Evolutionary conservation across 2,113 vertebrate genomes (phyloP).

Genomic region (Alouatta palliata): DNA sequence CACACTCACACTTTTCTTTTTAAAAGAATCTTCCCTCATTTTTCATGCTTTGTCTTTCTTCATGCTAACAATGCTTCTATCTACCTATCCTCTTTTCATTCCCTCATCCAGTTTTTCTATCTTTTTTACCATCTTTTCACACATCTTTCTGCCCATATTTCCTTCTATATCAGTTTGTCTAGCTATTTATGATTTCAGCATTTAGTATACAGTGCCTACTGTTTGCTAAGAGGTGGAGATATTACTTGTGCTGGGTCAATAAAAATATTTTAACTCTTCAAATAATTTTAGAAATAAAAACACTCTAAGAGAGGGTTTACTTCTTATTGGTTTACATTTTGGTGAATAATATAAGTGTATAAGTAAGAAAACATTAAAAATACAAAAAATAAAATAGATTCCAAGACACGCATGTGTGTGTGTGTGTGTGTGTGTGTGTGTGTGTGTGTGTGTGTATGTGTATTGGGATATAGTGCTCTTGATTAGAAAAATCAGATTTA

Average conservation of each 20-base stretch:
- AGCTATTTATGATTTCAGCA: neutral
- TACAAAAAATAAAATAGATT: neutral
- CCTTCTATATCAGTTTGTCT: neutral
- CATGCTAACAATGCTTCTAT: neutral
- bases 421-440: neutral
- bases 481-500: neutral
- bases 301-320: neutral
- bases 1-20: neutral
- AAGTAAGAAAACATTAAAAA: neutral
- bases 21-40: neutral
- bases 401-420: neutral
- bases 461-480: neutral
- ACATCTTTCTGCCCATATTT: neutral
- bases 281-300: neutral
- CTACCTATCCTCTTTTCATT: neutral
- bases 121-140: neutral
- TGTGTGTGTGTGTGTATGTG: neutral
- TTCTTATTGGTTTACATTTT: neutral
- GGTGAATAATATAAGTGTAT: neutral
- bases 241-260: neutral
- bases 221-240: neutral
- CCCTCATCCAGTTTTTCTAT: neutral
- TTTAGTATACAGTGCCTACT: neutral
- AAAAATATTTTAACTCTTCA: neutral
- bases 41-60: neutral